A percentile compares a stretch with the other conserved stretches of the same genome.
Evolutionary conservation across 2,797 vertebrate genomes (phyloP).

Genomic region (Pachyuromys duprasi): DNA sequence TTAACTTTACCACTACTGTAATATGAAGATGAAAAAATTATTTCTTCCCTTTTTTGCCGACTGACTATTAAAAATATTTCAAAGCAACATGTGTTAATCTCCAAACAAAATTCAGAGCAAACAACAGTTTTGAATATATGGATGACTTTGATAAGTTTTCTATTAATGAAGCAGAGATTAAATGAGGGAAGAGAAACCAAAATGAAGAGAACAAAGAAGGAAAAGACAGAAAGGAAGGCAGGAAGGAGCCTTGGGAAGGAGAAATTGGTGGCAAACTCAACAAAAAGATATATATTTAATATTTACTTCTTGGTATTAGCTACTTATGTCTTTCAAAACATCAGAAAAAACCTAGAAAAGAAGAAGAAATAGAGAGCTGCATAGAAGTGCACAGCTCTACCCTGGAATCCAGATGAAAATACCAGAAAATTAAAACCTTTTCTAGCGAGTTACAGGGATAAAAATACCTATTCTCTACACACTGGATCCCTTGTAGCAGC

Average conservation of each 20-base stretch:
- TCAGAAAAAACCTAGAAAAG: background rate
- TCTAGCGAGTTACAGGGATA: background rate
- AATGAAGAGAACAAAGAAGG: background rate
- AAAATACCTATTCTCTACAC: background rate
- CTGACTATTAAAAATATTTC: background rate
- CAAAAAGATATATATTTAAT: background rate
- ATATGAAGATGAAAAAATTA: background rate
- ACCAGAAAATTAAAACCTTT: background rate
- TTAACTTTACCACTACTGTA: background rate
- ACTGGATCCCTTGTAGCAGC: background rate
- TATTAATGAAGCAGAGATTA: background rate
- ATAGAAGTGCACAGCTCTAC: background rate
- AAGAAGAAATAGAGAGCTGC: background rate
- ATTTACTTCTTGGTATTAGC: background rate
- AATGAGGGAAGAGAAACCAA: background rate
- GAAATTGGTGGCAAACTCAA: background rate
- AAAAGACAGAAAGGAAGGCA: background rate
- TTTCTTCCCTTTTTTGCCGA: background rate
- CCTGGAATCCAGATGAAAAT: background rate
- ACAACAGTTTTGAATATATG: background rate
- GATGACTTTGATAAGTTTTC: background rate
- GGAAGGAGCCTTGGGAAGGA: background rate
- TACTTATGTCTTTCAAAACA: background rate
- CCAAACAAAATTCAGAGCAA: background rate
- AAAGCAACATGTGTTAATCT: background rate